These are phyloP conservation scores for Ispidina picta DNA, from an alignment of 2,797 vertebrate species.

Conservation along the genomic window DNA sequence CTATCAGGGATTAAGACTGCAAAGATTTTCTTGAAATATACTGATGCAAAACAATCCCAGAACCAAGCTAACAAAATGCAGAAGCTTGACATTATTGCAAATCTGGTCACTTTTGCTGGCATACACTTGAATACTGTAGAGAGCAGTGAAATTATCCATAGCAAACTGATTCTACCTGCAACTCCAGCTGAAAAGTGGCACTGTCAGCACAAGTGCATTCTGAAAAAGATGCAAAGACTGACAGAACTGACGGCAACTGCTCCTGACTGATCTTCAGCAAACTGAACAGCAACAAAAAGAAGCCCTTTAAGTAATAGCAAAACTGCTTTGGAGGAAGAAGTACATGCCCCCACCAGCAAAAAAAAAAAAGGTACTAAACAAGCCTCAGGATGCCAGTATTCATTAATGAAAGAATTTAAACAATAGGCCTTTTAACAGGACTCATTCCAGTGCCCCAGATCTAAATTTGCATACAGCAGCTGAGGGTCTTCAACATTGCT, in stretches of 20 bases:
- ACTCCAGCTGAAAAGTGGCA: not conserved
- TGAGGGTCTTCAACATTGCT: not conserved
- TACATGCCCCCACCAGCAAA: not conserved
- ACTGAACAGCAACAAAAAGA: not conserved
- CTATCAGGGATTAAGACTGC: not conserved
- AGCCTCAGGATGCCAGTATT: not conserved
- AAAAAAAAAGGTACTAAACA: not conserved
- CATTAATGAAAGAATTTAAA: not conserved
- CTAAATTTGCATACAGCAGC: not conserved
- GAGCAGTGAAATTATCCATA: not conserved
- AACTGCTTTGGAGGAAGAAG: not conserved
- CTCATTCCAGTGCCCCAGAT: not conserved
- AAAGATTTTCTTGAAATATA: not conserved
- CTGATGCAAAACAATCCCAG: not conserved
- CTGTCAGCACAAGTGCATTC: not conserved
- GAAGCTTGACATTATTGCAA: not conserved
- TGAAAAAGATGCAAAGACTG: not conserved
- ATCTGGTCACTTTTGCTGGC: not conserved
- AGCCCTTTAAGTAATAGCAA: not conserved
- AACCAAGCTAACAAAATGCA: not conserved
- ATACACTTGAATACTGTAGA: not conserved
- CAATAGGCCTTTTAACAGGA: not conserved
- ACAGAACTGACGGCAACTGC: not conserved
- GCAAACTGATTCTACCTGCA: not conserved
- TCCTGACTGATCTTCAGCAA: not conserved